phyloP scores from a whole-genome alignment of 2,797 vertebrate species.

The Lindbergichthys nudifrons region DNA sequence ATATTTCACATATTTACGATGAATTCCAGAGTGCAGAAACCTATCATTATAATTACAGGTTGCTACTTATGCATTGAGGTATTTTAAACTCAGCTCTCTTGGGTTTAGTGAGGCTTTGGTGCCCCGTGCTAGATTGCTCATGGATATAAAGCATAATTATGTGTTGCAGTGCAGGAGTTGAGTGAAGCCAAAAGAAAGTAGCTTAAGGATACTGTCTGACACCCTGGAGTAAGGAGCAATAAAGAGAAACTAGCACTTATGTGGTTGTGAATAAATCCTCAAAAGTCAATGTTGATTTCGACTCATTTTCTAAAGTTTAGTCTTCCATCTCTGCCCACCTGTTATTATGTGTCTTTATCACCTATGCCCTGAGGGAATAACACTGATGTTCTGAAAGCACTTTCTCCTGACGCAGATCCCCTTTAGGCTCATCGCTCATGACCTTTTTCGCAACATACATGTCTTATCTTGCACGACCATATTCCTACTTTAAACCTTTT shows the following conservation, averaged over 20 bases:
- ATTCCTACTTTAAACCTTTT: background rate
- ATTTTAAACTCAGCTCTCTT: conserved; percentile 17
- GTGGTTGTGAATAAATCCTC: conserved; percentile 60
- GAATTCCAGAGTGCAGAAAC: conserved; percentile 17
- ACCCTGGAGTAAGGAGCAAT: conserved; percentile 18
- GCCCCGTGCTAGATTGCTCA: background rate
- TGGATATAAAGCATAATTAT: conserved; percentile 63
- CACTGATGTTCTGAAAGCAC: background rate
- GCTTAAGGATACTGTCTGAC: conserved; percentile 48
- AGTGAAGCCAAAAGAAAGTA: conserved; percentile 62
- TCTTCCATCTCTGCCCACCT: conserved; percentile 34
- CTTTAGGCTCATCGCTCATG: background rate
- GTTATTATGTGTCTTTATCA: conserved; percentile 30
- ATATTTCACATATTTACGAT: background rate
- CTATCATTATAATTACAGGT: conserved; percentile 9
- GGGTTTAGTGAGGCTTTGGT: conserved; percentile 21
- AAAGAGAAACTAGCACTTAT: conserved; percentile 55
- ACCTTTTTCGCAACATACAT: conserved; percentile 1
- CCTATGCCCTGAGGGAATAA: background rate
- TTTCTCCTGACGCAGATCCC: background rate
- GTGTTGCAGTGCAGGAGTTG: conserved; percentile 30
- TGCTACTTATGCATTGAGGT: background rate
- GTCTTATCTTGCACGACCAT: background rate
- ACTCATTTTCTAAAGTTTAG: conserved; percentile 26
- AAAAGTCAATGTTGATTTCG: conserved; percentile 45